Conservation (phyloP, 2,113 vertebrate species). For the Ceratotherium simum region DNA sequence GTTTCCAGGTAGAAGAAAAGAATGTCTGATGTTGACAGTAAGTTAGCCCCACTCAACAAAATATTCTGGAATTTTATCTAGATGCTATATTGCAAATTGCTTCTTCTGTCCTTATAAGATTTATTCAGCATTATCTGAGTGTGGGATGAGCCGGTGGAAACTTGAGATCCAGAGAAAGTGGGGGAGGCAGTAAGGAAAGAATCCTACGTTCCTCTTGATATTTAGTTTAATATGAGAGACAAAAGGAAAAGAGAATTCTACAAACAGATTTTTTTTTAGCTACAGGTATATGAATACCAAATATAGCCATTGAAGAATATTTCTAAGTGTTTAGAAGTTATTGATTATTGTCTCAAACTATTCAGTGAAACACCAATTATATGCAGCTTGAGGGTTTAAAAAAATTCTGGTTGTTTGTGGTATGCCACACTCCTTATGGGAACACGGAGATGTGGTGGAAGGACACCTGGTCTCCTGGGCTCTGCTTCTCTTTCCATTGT, state of each 20-base stretch:
- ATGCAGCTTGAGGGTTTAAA: neutral
- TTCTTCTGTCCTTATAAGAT: neutral
- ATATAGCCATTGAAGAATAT: neutral
- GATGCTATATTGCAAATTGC: neutral
- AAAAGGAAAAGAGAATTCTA: neutral
- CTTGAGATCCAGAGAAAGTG: neutral
- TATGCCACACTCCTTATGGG: neutral
- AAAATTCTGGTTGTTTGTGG: neutral
- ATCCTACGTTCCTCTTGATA: neutral
- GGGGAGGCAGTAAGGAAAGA: neutral
- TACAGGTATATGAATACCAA: neutral
- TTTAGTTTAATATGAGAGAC: neutral
- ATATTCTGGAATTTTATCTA: neutral
- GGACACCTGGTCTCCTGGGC: neutral
- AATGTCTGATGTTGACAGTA: neutral
- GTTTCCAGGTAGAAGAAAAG: neutral
- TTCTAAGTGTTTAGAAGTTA: neutral
- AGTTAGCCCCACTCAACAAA: neutral
- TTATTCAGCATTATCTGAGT: neutral
- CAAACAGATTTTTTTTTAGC: neutral
- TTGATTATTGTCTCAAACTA: neutral
- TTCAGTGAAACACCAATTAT: neutral
- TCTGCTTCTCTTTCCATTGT: neutral
- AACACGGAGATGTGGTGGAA: neutral
- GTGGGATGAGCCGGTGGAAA: neutral